A percentile compares a stretch with the other conserved stretches of the same genome.
phyloP scores from a whole-genome alignment of 1,140 invertebrate species.

The Hyles euphorbiae region DNA sequence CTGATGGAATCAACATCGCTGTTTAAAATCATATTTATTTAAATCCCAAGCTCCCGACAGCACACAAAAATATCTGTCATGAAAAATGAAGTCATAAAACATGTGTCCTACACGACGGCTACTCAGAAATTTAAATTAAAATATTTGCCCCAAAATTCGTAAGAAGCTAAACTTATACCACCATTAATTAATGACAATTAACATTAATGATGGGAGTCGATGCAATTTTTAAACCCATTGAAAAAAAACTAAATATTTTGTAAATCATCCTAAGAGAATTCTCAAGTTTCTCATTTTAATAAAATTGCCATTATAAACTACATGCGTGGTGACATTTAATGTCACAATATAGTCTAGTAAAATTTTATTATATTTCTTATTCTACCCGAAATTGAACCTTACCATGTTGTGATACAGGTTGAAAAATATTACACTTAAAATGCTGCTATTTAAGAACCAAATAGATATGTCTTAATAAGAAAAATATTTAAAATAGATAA shows the following conservation, averaged over 20 bases:
- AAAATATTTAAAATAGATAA: neutral
- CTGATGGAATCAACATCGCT: too few species aligned
- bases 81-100: constrained; percentile 17
- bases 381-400: neutral
- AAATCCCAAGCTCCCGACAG: too few species aligned
- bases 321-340: neutral
- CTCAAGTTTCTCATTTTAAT: too few species aligned
- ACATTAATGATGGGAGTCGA: constrained; percentile 19
- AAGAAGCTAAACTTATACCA: constrained; percentile 11
- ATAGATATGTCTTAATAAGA: neutral
- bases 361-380: neutral
- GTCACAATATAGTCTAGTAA: neutral
- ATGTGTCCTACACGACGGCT: constrained; percentile 6
- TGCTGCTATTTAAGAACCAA: neutral
- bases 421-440: neutral
- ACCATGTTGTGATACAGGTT: neutral
- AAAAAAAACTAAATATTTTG: too few species aligned
- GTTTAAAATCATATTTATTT: too few species aligned
- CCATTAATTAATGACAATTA: constrained; percentile 27
- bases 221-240: constrained; percentile 5
- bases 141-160: constrained; percentile 15
- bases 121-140: constrained; percentile 26
- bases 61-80: too few species aligned
- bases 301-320: too few species aligned
- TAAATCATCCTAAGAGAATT: neutral